A percentile compares a stretch with the other conserved stretches of the same genome.
Conservation (phyloP, 2,113 vertebrate genomes). For the Fregata magnificens region DNA sequence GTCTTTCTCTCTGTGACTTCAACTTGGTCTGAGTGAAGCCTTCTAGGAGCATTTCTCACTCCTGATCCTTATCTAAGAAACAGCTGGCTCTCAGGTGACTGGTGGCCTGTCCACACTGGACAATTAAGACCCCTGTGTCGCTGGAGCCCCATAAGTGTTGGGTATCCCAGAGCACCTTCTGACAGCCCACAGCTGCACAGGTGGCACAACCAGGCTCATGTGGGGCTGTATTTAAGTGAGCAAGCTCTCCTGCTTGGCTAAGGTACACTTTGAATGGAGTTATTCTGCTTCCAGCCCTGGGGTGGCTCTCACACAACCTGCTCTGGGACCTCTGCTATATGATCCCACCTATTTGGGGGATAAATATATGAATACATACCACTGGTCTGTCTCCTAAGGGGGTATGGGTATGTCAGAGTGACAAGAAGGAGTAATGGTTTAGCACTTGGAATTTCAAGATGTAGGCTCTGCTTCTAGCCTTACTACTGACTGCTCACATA, state of each 20-base stretch:
- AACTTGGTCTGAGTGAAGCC: not conserved
- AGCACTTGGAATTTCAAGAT: not conserved
- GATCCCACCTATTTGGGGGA: not conserved
- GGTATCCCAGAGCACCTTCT: not conserved
- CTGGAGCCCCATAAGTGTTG: not conserved
- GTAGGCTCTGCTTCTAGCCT: not conserved
- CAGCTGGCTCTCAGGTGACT: not conserved
- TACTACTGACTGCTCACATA: not conserved
- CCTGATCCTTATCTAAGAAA: not conserved
- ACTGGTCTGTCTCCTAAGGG: not conserved
- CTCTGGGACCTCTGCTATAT: not conserved
- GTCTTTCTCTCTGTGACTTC: not conserved
- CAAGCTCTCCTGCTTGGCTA: not conserved
- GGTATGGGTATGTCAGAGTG: not conserved
- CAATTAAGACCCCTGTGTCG: rapidly evolving
- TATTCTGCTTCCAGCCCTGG: not conserved
- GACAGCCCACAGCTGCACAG: not conserved
- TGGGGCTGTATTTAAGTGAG: not conserved
- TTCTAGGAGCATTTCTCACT: not conserved
- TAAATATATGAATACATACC: not conserved
- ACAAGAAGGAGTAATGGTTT: not conserved
- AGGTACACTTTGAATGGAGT: not conserved
- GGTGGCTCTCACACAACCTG: not conserved
- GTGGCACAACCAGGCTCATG: not conserved
- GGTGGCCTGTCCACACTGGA: not conserved